Conservation (phyloP, 1,140 invertebrate genomes). For the Meloidogyne exigua region DNA sequence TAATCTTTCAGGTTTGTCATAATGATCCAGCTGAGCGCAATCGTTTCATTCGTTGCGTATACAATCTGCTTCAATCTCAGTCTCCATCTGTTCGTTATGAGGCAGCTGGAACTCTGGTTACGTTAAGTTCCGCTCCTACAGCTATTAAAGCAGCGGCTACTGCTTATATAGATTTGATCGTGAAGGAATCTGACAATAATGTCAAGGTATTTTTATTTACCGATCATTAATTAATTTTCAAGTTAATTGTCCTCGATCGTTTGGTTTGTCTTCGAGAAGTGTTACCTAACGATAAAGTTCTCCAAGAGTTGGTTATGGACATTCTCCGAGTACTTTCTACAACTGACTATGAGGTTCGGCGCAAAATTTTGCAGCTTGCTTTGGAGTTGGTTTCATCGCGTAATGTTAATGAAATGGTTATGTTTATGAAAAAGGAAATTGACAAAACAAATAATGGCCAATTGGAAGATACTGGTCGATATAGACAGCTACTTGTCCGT, state of each 20-base stretch:
- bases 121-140: conserved; percentile 88
- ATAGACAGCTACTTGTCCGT: conserved; percentile 87
- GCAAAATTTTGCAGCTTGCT: conserved; percentile 80
- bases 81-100: conserved; percentile 96
- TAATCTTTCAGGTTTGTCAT: conserved; percentile 77
- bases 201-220: conserved; percentile 72
- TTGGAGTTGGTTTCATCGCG: conserved; percentile 88
- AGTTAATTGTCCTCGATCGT: conserved; percentile 87
- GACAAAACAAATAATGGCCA: conserved; percentile 81
- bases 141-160: conserved; percentile 94
- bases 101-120: conserved; percentile 99
- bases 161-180: conserved; percentile 95
- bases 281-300: conserved; percentile 80
- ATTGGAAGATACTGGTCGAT: conserved; percentile 88
- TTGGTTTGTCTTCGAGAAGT: conserved; percentile 81
- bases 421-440: conserved; percentile 71
- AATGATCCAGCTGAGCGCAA: conserved; percentile 92
- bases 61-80: conserved; percentile 90
- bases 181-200: conserved; percentile 99
- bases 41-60: conserved; percentile 95
- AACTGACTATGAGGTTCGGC: conserved; percentile 85
- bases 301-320: conserved; percentile 96
- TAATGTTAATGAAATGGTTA: conserved; percentile 81
- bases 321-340: conserved; percentile 86
- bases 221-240: conserved; percentile 7